Evolutionary conservation across 2,113 vertebrate genomes (phyloP).

Genomic region (Telmatochromis sp.): DNA sequence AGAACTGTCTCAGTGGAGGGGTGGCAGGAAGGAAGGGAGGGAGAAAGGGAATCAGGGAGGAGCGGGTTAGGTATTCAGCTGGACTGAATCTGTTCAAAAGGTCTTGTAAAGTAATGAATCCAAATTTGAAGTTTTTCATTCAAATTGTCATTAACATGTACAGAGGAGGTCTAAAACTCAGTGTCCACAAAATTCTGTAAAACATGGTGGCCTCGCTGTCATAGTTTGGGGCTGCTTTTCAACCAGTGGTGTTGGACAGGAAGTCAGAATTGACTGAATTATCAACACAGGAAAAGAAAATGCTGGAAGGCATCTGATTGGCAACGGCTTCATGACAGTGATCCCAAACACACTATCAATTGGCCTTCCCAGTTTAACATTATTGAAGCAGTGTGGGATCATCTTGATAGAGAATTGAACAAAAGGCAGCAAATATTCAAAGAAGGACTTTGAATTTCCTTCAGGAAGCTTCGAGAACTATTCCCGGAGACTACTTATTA

Average conservation of each 20-base stretch:
- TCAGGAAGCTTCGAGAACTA: not conserved
- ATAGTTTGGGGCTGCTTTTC: not conserved
- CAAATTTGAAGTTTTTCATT: not conserved
- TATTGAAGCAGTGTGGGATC: not conserved
- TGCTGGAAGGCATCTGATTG: not conserved
- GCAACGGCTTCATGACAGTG: not conserved
- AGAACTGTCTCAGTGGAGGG: not conserved
- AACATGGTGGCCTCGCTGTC: not conserved
- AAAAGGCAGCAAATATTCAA: not conserved
- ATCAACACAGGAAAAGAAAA: not conserved
- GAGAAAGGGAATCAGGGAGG: not conserved
- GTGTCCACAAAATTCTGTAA: accelerated
- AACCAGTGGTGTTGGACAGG: not conserved
- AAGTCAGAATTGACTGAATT: not conserved
- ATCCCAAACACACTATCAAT: not conserved
- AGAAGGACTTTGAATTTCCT: not conserved
- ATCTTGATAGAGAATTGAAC: not conserved
- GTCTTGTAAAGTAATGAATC: not conserved
- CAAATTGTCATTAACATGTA: not conserved
- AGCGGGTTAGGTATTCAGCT: not conserved
- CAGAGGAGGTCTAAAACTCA: not conserved
- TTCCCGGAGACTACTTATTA: not conserved
- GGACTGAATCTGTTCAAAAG: not conserved
- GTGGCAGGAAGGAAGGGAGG: not conserved
- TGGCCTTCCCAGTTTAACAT: not conserved